Conservation (phyloP, 2,113 vertebrate species). For the Muntiacus reevesi region DNA sequence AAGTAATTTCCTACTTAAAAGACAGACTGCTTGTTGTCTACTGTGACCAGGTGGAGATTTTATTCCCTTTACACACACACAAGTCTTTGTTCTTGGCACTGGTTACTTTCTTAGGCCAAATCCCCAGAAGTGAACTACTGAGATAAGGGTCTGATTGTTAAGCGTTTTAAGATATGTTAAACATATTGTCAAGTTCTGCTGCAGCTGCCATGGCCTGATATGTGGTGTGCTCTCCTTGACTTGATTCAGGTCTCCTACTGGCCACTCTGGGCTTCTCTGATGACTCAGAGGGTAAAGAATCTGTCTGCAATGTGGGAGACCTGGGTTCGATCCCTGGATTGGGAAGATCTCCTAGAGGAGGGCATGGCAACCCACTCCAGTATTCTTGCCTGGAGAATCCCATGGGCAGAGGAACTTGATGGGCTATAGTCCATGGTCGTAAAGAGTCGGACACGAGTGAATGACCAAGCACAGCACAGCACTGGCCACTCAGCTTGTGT, state of each 20-base stretch:
- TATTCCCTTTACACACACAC: neutral
- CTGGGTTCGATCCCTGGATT: neutral
- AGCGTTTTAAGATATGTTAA: neutral
- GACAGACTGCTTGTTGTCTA: neutral
- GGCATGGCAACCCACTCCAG: neutral
- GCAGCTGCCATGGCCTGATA: neutral
- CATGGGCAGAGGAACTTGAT: neutral
- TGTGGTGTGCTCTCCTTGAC: neutral
- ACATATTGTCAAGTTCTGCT: neutral
- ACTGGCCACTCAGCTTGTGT: neutral
- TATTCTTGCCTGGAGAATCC: neutral
- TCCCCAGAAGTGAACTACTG: neutral
- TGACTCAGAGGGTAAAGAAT: neutral
- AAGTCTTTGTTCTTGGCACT: neutral
- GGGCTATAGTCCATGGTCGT: fast-evolving
- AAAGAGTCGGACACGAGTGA: neutral
- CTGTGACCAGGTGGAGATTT: neutral
- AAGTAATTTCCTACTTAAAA: neutral
- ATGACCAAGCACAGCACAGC: neutral
- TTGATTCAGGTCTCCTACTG: neutral
- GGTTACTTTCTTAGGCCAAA: constrained; percentile 19
- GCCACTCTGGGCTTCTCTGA: neutral
- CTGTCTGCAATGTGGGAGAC: fast-evolving
- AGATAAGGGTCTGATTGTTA: neutral
- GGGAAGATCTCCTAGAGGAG: neutral